These are phyloP conservation scores for Arbacia lixula DNA, from an alignment of 53 echinoderm and acorn worm genomes.

Conservation along the genomic window DNA sequence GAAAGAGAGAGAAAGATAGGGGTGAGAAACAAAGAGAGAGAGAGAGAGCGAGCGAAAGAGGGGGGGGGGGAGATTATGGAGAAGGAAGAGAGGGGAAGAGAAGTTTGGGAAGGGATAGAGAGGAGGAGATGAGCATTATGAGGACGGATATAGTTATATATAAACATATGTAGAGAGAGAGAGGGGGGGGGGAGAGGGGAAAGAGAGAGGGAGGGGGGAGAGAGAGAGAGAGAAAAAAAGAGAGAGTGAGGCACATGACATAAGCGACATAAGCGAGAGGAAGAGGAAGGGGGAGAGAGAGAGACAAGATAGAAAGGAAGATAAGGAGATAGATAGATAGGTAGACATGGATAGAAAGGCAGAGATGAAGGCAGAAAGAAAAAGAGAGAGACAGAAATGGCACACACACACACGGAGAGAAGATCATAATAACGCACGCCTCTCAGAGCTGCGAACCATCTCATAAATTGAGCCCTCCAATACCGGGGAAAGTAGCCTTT, in stretches of 20 bases:
- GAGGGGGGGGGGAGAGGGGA: background rate
- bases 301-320: too few species aligned
- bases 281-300: too few species aligned
- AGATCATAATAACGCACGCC: too few species aligned
- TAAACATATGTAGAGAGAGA: background rate
- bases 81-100: background rate
- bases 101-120: background rate
- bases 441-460: too few species aligned
- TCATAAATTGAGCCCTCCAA: too few species aligned
- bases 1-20: too few species aligned
- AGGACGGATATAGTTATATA: too few species aligned
- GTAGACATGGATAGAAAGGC: background rate
- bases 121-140: too few species aligned
- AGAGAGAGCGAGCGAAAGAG: background rate
- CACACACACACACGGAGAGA: too few species aligned
- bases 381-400: background rate
- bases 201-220: too few species aligned
- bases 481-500: too few species aligned
- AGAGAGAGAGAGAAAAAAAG: background rate
- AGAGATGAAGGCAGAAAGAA: background rate
- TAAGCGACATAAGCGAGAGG: too few species aligned
- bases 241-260: background rate
- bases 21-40: background rate
- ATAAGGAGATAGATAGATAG: background rate
- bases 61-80: background rate